Conservation (phyloP, 2,797 vertebrate species). For the Poliocrania exsul region DNA sequence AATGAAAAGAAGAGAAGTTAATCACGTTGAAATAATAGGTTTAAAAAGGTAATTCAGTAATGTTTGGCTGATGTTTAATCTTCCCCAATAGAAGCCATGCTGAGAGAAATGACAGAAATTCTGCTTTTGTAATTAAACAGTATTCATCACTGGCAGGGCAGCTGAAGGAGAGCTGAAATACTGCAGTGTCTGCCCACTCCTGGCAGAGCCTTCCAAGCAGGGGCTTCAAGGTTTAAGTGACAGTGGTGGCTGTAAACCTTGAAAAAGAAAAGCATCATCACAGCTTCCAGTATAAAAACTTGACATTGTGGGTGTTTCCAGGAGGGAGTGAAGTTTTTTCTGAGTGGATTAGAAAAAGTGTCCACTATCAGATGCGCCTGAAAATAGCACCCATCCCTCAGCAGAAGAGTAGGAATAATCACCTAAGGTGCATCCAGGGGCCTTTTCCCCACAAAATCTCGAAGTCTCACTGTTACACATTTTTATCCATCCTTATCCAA, state of each 20-base stretch:
- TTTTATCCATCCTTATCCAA: background rate
- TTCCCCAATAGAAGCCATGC: conserved; percentile 75
- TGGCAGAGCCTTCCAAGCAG: conserved; percentile 7
- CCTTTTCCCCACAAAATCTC: fast-evolving
- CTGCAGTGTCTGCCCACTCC: background rate
- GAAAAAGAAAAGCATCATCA: background rate
- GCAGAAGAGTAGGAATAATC: background rate
- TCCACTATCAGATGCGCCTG: background rate
- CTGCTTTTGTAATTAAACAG: conserved; percentile 80
- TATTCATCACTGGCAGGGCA: conserved; percentile 78
- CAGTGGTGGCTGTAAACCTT: background rate
- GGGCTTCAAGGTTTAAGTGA: background rate
- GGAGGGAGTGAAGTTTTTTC: background rate
- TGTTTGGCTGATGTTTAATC: conserved; percentile 80
- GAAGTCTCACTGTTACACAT: background rate
- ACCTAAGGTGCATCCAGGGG: background rate
- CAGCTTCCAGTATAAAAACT: background rate
- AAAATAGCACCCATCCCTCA: background rate
- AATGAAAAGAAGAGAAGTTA: conserved; percentile 84
- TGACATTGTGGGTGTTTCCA: background rate
- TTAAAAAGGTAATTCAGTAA: conserved; percentile 85
- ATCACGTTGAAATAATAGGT: conserved; percentile 87
- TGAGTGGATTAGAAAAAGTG: background rate
- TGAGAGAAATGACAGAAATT: conserved; percentile 78
- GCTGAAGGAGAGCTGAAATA: conserved; percentile 51